Percentiles rank a stretch among this genome's conserved stretches.
These are phyloP conservation scores for Tenualosa thibaudeaui DNA, from an alignment of 2,797 vertebrate species.

Conservation along the genomic window DNA sequence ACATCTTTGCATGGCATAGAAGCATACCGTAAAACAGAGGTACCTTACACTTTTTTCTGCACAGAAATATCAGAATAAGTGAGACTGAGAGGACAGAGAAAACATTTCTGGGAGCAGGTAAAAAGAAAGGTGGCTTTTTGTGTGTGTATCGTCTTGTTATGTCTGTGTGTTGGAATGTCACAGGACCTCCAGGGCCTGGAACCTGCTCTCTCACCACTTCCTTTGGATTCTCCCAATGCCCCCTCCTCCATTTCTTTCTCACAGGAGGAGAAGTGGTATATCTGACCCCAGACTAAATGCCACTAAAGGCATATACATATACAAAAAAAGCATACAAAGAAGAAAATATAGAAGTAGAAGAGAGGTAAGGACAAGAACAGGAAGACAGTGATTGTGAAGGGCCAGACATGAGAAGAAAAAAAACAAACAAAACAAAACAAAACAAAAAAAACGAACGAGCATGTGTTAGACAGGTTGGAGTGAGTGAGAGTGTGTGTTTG, in stretches of 20 bases:
- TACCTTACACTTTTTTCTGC: not conserved
- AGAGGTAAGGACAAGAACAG: conserved; percentile 56
- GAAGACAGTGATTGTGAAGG: conserved; percentile 67
- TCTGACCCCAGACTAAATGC: not conserved
- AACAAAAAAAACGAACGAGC: not conserved
- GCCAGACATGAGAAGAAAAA: not conserved
- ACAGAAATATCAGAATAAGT: not conserved
- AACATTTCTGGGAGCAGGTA: not conserved
- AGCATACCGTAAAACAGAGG: not conserved
- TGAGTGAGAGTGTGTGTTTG: conserved; percentile 28
- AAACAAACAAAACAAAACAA: not conserved
- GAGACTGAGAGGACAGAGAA: no score
- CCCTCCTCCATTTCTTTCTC: not conserved
- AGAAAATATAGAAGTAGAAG: not conserved
- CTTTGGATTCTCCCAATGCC: not conserved
- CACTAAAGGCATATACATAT: not conserved
- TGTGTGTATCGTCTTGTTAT: not conserved
- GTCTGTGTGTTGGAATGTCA: not conserved
- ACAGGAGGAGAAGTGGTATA: not conserved
- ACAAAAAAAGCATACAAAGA: not conserved
- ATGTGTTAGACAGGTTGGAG: not conserved
- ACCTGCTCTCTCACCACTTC: not conserved
- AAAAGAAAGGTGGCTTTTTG: not conserved
- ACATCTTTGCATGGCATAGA: not conserved
- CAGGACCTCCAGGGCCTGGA: not conserved